These are phyloP conservation scores for Netelia melanura DNA, from an alignment of 2,888 invertebrate genomes.

Conservation along the genomic window DNA sequence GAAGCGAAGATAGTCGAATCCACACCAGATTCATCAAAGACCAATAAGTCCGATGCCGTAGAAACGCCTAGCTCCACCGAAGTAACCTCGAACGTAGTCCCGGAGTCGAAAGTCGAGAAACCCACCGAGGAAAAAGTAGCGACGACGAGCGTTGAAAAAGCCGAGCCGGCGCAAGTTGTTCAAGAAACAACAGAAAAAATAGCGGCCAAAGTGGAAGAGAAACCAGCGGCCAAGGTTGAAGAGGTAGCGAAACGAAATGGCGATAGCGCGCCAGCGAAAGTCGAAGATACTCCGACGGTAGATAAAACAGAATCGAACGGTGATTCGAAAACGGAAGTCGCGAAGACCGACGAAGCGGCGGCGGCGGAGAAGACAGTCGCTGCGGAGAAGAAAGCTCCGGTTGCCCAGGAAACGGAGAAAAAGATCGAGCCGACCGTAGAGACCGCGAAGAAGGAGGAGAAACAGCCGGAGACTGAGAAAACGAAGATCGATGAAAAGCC, in stretches of 20 bases:
- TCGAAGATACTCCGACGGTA: conserved; percentile 57
- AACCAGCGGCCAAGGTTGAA: conserved; percentile 62
- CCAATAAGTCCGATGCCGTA: conserved; percentile 68
- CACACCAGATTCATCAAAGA: conserved; percentile 68
- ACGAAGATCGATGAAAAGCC: conserved; percentile 41
- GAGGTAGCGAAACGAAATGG: conserved; percentile 70
- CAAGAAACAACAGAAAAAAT: conserved; percentile 65
- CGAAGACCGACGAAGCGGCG: conserved; percentile 39
- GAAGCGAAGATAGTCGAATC: conserved; percentile 60
- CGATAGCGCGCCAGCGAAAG: conserved; percentile 69
- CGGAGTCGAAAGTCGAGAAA: conserved; percentile 60
- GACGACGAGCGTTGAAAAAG: conserved; percentile 65
- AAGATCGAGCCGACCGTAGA: conserved; percentile 69
- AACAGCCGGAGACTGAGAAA: conserved; percentile 54
- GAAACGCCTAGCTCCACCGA: conserved; percentile 62
- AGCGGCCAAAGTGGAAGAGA: conserved; percentile 68
- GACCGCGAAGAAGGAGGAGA: conserved; percentile 67
- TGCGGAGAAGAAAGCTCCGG: conserved; percentile 47
- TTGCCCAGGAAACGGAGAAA: conserved; percentile 50
- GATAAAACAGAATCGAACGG: conserved; percentile 67
- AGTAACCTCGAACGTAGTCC: conserved; percentile 59
- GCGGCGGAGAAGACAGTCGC: background rate
- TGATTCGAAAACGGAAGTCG: conserved; percentile 64
- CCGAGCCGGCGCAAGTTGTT: conserved; percentile 66
- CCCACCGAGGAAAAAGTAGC: conserved; percentile 50